phyloP scores from a whole-genome alignment of 53 echinoderm and acorn worm species.

The Hippasteria phrygiana region DNA sequence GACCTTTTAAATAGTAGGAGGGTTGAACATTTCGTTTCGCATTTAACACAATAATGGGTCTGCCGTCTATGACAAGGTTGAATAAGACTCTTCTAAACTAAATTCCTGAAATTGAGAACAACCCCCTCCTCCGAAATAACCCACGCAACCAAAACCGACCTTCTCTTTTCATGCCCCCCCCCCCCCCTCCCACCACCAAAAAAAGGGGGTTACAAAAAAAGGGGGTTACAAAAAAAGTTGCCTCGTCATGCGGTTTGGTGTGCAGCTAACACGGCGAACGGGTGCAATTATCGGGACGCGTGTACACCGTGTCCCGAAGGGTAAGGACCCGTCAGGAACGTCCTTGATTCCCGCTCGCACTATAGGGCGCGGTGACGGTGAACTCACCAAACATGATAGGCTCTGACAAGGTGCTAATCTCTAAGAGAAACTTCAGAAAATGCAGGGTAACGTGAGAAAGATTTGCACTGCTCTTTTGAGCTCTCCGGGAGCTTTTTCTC shows the following conservation, averaged over 20 bases:
- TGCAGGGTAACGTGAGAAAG: constrained; percentile 21
- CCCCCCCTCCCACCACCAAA: too few relatives aligned
- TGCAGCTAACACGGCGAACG: not conserved
- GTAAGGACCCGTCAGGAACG: not conserved
- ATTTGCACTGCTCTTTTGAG: not conserved
- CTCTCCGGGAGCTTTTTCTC: not conserved
- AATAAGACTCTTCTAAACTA: too few relatives aligned
- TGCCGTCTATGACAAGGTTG: too few relatives aligned
- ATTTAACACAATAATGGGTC: too few relatives aligned
- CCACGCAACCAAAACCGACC: too few relatives aligned
- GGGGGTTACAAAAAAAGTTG: too few relatives aligned
- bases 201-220: too few relatives aligned
- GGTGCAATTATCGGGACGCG: not conserved
- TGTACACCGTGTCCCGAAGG: not conserved
- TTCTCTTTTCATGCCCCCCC: too few relatives aligned
- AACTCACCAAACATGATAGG: not conserved
- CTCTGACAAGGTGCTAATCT: constrained; percentile 42
- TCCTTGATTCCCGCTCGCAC: not conserved
- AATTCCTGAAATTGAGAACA: too few relatives aligned
- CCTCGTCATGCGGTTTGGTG: not conserved
- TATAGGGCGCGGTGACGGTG: not conserved
- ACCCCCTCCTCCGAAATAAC: too few relatives aligned
- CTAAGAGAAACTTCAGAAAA: not conserved
- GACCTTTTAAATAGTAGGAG: too few relatives aligned
- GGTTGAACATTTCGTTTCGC: too few relatives aligned